Evolutionary conservation across 1,140 invertebrate species (phyloP).

Genomic region (Drosophila truncata): DNA sequence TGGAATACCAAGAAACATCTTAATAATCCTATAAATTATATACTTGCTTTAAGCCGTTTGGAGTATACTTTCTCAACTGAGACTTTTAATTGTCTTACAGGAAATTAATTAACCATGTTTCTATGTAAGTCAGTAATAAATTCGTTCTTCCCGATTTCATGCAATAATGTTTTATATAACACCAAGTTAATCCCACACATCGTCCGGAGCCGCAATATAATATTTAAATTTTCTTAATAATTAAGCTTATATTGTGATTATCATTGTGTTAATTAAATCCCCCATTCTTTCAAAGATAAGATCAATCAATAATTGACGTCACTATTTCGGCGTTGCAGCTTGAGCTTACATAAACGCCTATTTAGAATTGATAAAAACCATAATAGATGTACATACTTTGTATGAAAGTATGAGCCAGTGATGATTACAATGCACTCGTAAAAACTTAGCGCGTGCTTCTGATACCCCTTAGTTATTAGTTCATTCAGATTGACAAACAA

Average conservation of each 20-base stretch:
- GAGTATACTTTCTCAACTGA: no score
- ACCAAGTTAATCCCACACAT: no score
- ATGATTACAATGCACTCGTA: conserved; percentile 9
- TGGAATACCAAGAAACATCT: no score
- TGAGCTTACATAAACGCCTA: not conserved
- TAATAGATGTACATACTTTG: not conserved
- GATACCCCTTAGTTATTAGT: conserved; percentile 32
- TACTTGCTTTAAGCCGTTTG: no score
- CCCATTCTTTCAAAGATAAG: not conserved
- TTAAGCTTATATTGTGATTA: not conserved
- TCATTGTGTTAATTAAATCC: not conserved
- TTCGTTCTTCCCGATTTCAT: not conserved
- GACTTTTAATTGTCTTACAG: no score
- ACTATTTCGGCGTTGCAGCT: not conserved
- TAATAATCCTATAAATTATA: no score
- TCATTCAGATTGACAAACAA: conserved; percentile 64
- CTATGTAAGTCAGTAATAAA: not conserved
- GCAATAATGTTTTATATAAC: not conserved
- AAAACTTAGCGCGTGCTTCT: conserved; percentile 37
- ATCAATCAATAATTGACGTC: not conserved
- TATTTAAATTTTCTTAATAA: not conserved
- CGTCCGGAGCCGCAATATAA: not conserved
- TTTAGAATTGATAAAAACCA: conserved; percentile 4
- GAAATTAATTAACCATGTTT: not conserved
- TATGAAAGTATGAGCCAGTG: not conserved